Evolutionary conservation across 2,888 invertebrate species (phyloP).

Genomic region (Eupithecia inturbata): DNA sequence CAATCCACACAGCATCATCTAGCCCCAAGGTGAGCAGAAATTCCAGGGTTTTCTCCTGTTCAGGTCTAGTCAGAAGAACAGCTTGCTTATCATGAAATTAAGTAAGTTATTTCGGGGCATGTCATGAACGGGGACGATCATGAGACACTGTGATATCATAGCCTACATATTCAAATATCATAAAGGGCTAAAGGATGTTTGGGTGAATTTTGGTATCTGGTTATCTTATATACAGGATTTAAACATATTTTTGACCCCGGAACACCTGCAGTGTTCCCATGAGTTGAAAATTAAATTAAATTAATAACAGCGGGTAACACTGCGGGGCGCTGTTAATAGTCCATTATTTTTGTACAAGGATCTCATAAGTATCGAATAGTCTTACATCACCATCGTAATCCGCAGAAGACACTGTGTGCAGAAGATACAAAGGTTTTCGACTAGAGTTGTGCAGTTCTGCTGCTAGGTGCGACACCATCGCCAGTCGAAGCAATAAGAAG

Average conservation of each 20-base stretch:
- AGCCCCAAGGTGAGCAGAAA: too few relatives aligned
- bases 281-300: too few relatives aligned
- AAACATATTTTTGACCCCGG: too few relatives aligned
- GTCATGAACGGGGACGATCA: not conserved
- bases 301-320: too few relatives aligned
- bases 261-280: too few relatives aligned
- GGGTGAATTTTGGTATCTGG: not conserved
- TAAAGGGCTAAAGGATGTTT: too few relatives aligned
- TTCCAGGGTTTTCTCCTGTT: not conserved
- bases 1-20: too few relatives aligned
- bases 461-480: conserved; percentile 4
- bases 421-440: conserved; percentile 6
- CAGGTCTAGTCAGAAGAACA: not conserved
- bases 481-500: not conserved
- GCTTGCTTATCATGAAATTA: not conserved
- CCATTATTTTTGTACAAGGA: not conserved
- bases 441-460: conserved; percentile 7
- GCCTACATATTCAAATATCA: too few relatives aligned
- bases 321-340: not conserved
- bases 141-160: too few relatives aligned
- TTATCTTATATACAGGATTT: too few relatives aligned
- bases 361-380: not conserved
- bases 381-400: conserved; percentile 10
- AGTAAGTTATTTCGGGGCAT: too few relatives aligned
- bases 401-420: not conserved